Base-by-base conservation (phyloP, 2,888 invertebrate genomes). In the Pterostichus niger region DNA sequence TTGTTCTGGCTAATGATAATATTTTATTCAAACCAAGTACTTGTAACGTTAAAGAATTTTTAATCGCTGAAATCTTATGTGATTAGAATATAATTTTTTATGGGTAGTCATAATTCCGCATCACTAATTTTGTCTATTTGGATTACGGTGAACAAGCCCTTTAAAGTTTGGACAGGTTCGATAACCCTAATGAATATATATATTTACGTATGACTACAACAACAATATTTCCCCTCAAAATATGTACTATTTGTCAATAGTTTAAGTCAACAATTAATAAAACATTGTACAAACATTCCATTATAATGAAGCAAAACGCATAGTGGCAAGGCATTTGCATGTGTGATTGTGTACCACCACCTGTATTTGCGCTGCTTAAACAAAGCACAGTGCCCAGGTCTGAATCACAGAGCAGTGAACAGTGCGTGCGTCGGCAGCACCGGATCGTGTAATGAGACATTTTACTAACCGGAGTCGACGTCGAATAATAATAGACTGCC, bases 401-500 rank as follows among this genome's bases (percentile, higher is more conserved):
- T 17, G 44, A 46, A 46, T 73, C 71, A 44, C 46, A 44, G 17
- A 35, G 31, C 44, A 46, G 17, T 9, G 4, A 73, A 44, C 46
- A 44, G 10, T 33, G 24, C 40, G n/a, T 35, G 10, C 35, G 35
- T 13, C 31, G 17, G 24, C 64, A 6, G 52, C 13, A 52, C 13
- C 0, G n/a, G 13, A 5, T 11, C 3, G 13, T n/a, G 59, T 31
- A 59, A 59, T 59, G 59, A 59, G 59, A 31, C 59, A 59, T 59
- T 59, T 59, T 59, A 31, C 59, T 11, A 59, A 56, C 56, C 15
- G 24, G 59, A 59, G 24, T 24, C 17, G 24, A 17, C 31, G 59
- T 59, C 59, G 59, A 31, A 59, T 59, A 59, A 59, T 59, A 59
- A 59, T 59, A 11, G 10, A 59, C 24, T 59, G 59, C 59, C 59